phyloP scores from a whole-genome alignment of 2,888 invertebrate genomes.

The Trisateles emortualis region DNA sequence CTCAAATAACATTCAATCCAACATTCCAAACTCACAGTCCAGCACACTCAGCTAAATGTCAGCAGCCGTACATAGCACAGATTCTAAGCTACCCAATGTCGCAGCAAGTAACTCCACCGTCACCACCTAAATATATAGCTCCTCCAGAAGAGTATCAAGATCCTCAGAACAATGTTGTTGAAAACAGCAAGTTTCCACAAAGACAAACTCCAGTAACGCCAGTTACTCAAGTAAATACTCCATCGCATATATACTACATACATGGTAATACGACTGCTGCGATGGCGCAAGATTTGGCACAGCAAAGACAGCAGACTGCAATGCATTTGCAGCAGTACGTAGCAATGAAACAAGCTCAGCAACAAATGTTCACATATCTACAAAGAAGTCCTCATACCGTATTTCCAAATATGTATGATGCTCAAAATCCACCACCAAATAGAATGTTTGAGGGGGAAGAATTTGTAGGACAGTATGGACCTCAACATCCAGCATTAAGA shows the following conservation, averaged over 20 bases:
- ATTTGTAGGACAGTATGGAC: slow-evolving; percentile 66
- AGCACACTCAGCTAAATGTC: slow-evolving; percentile 73
- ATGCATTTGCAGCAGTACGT: slow-evolving; percentile 83
- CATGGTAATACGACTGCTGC: slow-evolving; percentile 72
- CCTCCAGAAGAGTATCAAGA: slow-evolving; percentile 84
- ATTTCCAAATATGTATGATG: slow-evolving; percentile 75
- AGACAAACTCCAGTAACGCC: slow-evolving; percentile 56
- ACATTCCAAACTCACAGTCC: slow-evolving; percentile 86
- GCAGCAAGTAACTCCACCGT: slow-evolving; percentile 80
- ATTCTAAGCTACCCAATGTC: slow-evolving; percentile 82
- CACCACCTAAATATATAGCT: slow-evolving; percentile 79
- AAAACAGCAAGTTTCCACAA: slow-evolving; percentile 63
- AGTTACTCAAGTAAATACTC: slow-evolving; percentile 59
- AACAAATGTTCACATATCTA: slow-evolving; percentile 80
- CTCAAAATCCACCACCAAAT: slow-evolving; percentile 59
- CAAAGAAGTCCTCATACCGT: slow-evolving; percentile 79
- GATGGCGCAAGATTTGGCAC: slow-evolving; percentile 71
- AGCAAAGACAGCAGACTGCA: slow-evolving; percentile 82
- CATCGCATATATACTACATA: slow-evolving; percentile 80
- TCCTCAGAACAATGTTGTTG: slow-evolving; percentile 70
- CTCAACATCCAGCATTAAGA: slow-evolving; percentile 66
- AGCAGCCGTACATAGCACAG: slow-evolving; percentile 82
- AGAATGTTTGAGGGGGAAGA: slow-evolving; percentile 76
- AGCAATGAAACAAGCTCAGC: slow-evolving; percentile 85
- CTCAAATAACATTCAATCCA: slow-evolving; percentile 82